A percentile compares a stretch with the other conserved stretches of the same genome.
Evolutionary conservation across 2,113 vertebrate species (phyloP).

Genomic region (Seriola aureovittata): DNA sequence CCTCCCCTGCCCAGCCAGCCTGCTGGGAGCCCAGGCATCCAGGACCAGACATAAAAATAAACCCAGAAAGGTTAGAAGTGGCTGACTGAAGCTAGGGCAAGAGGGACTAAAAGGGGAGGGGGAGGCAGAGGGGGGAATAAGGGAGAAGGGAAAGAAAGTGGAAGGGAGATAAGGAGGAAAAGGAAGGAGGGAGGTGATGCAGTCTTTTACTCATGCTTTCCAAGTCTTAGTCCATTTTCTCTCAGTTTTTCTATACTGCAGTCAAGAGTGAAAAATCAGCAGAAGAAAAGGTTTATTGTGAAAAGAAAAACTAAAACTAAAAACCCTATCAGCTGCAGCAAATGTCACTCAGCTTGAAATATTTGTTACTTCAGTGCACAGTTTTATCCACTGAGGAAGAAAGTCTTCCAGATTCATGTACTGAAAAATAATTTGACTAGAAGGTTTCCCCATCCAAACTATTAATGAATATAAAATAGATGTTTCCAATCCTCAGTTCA

Average conservation of each 20-base stretch:
- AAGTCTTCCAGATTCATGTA: conserved; percentile 3
- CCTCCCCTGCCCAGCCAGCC: conserved; percentile 25
- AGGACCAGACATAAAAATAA: conserved; percentile 87
- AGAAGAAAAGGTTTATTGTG: neutral
- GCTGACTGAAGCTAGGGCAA: conserved; percentile 37
- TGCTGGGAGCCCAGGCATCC: conserved; percentile 57
- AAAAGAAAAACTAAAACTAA: conserved; percentile 9
- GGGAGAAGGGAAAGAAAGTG: conserved; percentile 16
- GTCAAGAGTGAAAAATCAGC: neutral
- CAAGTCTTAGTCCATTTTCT: neutral
- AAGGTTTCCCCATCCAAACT: conserved; percentile 30
- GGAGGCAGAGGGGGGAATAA: neutral
- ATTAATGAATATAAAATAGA: conserved; percentile 65
- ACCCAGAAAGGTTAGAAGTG: conserved; percentile 83
- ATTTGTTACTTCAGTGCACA: conserved; percentile 21
- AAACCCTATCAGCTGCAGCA: conserved; percentile 7
- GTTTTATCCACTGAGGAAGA: neutral
- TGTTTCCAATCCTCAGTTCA: conserved; percentile 56
- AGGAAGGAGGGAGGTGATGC: conserved; percentile 1
- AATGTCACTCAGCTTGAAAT: conserved; percentile 31
- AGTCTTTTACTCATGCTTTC: conserved; percentile 20
- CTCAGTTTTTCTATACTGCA: neutral
- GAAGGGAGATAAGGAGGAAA: conserved; percentile 8
- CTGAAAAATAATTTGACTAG: conserved; percentile 50
- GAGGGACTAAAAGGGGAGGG: conserved; percentile 4